Base-by-base conservation (phyloP, 2,888 invertebrate genomes). In the Cryptocephalus primarius region DNA sequence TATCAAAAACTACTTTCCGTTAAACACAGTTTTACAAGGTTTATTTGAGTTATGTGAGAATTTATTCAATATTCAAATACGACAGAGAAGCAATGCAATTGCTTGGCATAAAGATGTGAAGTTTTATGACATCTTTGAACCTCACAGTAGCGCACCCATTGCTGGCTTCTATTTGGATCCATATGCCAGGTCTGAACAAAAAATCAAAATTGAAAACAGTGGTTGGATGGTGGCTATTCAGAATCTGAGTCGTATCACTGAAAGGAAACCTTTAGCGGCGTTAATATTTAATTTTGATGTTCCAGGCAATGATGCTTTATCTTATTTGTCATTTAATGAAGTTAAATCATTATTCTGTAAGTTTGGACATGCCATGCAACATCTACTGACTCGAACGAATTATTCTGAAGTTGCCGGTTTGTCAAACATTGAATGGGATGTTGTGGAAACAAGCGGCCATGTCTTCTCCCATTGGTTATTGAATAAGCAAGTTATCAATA, bases 401-500 rank as follows among this genome's bases (percentile, higher is more conserved):
- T 90, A 88, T 67, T 79, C 85, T 1, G 91, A 93, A 66, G 79
- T 92, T 0, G 81, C 91, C 2, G 94, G 94, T 0, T 71, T 87
- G 14, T 83, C 84, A 0, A 89, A 88, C 65, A 79, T 95, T 1
- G 96, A 96, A 72, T 93, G 92, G 91, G 97, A 97, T 69, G 88
- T 90, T 1, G 83, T 88, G 0, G 85, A 87, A 63, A 80, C 92
- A 1, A 83, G 86, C 50, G 84, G 88, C 1, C 77, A 88, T 58
- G 87, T 96, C 45, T 78, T 96, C 79, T 75, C 78, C 0, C 83
- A 85, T 63, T 91, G 89, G 82, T 69, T 90, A 8, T 82, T 81
- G 56, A 72, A 75, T 58, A 68, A 74, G 2, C 64, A 49, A 31
- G 49, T 57, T 11, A 58, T 70, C 1, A 67, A 73, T 42, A 68